Conservation (phyloP, 2,888 invertebrate genomes). For the Papilio demoleus region DNA sequence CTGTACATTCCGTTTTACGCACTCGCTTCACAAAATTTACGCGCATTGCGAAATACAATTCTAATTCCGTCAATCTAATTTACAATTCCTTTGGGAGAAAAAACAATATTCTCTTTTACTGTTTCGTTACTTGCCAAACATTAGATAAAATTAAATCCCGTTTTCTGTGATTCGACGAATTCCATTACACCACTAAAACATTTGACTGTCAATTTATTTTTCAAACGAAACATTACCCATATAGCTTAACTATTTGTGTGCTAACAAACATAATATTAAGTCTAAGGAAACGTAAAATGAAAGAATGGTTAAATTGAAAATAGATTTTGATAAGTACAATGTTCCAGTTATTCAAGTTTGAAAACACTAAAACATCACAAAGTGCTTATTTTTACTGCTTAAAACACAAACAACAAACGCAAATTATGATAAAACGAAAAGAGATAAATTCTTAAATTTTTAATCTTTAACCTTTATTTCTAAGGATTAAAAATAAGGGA, state of each 20-base stretch:
- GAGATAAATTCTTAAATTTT: neutral
- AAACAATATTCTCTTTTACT: neutral
- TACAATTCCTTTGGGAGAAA: neutral
- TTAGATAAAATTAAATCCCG: neutral
- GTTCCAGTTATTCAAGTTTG: no score
- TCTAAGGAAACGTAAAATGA: no score
- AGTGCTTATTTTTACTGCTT: neutral
- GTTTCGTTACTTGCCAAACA: neutral
- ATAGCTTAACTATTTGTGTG: neutral
- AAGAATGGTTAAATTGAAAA: no score
- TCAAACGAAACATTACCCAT: neutral
- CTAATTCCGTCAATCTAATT: neutral
- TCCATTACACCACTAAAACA: neutral
- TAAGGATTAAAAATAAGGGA: neutral
- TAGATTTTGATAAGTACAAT: no score
- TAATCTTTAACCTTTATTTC: slow-evolving; percentile 1
- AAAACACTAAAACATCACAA: neutral
- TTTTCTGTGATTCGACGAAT: neutral
- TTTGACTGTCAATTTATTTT: neutral
- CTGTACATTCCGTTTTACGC: neutral
- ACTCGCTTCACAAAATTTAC: neutral
- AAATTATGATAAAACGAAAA: neutral
- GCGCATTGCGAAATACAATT: neutral
- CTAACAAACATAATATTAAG: neutral
- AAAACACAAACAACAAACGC: neutral